A percentile compares a stretch with the other conserved stretches of the same genome.
These are phyloP conservation scores for Spermophilus dauricus DNA, from an alignment of 2,113 vertebrate genomes.

Conservation along the genomic window DNA sequence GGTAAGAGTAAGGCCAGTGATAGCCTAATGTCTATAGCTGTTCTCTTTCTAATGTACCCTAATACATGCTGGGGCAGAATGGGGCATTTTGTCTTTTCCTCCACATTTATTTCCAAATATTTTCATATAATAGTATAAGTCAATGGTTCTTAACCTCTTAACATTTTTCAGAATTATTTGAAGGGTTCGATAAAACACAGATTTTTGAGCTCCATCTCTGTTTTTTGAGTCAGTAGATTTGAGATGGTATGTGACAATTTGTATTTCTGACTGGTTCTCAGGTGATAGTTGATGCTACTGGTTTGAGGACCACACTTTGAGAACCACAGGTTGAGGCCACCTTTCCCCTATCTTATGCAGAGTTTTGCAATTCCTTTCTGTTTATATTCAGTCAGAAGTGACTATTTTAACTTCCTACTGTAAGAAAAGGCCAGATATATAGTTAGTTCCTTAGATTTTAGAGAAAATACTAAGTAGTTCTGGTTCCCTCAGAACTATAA, in stretches of 20 bases:
- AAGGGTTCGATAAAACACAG: not conserved
- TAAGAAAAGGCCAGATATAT: not conserved
- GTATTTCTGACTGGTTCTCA: not conserved
- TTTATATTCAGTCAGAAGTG: not conserved
- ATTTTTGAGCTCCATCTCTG: not conserved
- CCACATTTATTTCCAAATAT: not conserved
- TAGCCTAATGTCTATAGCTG: not conserved
- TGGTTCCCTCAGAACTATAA: not conserved
- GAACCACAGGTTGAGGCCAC: not conserved
- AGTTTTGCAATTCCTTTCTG: not conserved
- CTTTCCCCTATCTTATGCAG: not conserved
- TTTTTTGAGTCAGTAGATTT: not conserved
- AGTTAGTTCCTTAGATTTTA: not conserved
- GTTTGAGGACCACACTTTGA: not conserved
- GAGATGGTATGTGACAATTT: not conserved
- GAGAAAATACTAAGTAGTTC: not conserved
- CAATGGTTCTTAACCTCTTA: not conserved
- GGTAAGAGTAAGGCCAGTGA: slow-evolving; percentile 88
- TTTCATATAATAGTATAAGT: not conserved
- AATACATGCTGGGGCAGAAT: not conserved
- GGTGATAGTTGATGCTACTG: not conserved
- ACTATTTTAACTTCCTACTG: slow-evolving; percentile 9
- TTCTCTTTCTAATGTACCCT: not conserved
- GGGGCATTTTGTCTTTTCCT: slow-evolving; percentile 26
- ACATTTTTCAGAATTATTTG: slow-evolving; percentile 16